phyloP scores from a whole-genome alignment of 2,797 vertebrate genomes.

The Molossus alvarezi region DNA sequence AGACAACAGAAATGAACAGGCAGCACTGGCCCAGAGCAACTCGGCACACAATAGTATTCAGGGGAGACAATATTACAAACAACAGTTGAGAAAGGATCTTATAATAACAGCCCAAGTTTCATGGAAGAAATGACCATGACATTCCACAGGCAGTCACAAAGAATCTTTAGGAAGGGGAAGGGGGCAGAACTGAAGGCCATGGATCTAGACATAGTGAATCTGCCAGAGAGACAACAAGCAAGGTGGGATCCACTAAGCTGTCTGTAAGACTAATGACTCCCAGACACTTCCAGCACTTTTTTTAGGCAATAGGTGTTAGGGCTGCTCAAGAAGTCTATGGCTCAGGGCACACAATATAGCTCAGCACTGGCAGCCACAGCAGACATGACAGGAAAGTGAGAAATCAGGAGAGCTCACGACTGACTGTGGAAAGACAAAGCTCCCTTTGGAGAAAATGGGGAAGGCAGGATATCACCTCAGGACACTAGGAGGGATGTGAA shows the following conservation, averaged over 20 bases:
- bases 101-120: background rate
- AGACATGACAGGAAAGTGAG: background rate
- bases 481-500: background rate
- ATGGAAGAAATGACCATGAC: background rate
- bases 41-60: background rate
- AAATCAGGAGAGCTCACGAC: background rate
- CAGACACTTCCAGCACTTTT: background rate
- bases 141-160: background rate
- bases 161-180: background rate
- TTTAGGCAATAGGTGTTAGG: background rate
- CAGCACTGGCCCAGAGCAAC: background rate
- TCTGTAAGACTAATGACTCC: background rate
- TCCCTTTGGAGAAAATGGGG: background rate
- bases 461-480: background rate
- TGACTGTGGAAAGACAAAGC: background rate
- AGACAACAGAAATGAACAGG: background rate
- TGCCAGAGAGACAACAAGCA: background rate
- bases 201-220: background rate
- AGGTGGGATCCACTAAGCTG: background rate
- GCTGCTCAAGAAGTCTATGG: background rate
- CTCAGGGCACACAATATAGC: background rate
- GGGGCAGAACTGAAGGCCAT: background rate
- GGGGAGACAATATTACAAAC: background rate
- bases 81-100: background rate
- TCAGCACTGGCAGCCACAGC: background rate